Percentiles rank a stretch among this genome's conserved stretches.
Conservation (phyloP, 2,113 vertebrate genomes). For the Microcebus lehilahytsara region DNA sequence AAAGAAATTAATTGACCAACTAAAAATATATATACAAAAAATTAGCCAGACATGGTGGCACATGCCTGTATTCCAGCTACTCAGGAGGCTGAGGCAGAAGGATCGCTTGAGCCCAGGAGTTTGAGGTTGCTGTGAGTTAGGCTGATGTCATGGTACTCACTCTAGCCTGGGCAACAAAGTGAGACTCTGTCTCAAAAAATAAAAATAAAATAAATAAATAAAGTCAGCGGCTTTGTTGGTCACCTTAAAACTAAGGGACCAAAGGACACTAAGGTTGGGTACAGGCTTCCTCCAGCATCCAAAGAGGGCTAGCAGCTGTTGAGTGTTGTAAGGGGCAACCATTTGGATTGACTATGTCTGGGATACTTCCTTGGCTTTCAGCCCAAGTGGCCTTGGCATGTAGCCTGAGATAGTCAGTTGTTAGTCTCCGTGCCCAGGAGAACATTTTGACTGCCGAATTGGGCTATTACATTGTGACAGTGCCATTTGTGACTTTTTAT, state of each 20-base stretch:
- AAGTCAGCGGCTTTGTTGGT: neutral
- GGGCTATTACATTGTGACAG: neutral
- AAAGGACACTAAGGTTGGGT: neutral
- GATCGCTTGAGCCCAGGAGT: no score
- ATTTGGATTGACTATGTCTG: neutral
- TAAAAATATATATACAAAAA: no score
- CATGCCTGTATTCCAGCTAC: no score
- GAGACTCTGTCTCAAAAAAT: no score
- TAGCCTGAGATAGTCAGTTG: neutral
- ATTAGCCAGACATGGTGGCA: no score
- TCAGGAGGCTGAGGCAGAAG: no score
- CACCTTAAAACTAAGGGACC: neutral
- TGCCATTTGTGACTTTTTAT: neutral
- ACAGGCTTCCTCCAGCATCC: neutral
- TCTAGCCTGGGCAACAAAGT: no score
- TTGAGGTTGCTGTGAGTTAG: no score
- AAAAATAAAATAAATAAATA: no score
- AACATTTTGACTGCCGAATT: neutral
- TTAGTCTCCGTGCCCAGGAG: neutral
- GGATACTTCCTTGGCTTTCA: neutral
- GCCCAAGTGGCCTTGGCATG: neutral
- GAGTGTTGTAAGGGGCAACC: no score
- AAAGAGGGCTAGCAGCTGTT: neutral
- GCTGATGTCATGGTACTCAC: no score
- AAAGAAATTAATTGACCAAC: no score